Percentiles rank a stretch among this genome's conserved stretches.
These are phyloP conservation scores for Ophioninae sp. DNA, from an alignment of 2,888 invertebrate genomes.

Conservation along the genomic window DNA sequence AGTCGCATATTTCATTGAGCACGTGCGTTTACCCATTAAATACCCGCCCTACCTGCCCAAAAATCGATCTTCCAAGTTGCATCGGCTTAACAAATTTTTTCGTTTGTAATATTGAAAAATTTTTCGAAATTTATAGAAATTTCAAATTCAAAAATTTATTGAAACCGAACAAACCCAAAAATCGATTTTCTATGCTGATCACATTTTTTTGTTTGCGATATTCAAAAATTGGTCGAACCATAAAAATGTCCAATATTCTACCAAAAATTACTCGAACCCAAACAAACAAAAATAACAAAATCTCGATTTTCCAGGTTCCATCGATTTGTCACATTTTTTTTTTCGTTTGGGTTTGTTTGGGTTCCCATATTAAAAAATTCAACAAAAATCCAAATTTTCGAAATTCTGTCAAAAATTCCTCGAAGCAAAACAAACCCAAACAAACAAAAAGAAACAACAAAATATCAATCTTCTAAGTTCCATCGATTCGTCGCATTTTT, in stretches of 20 bases:
- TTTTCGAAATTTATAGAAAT: background rate
- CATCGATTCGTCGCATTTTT: background rate
- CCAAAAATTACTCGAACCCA: too few relatives aligned
- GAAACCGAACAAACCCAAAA: too few relatives aligned
- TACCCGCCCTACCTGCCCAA: constrained; percentile 5
- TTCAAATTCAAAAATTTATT: too few relatives aligned
- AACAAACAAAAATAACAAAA: background rate
- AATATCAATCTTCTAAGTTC: background rate
- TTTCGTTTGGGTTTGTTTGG: background rate
- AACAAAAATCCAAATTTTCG: background rate
- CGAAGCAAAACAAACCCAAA: too few relatives aligned
- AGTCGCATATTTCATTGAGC: background rate
- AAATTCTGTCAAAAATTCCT: background rate
- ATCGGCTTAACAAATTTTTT: background rate
- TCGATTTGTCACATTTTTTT: background rate
- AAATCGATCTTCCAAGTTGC: constrained; percentile 8
- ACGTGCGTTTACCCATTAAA: background rate
- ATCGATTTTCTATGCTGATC: too few relatives aligned
- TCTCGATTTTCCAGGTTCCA: background rate
- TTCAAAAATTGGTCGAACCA: too few relatives aligned
- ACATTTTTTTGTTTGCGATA: too few relatives aligned
- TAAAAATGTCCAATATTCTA: too few relatives aligned
- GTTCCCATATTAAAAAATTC: background rate
- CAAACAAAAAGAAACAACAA: background rate
- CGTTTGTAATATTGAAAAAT: background rate